phyloP scores from a whole-genome alignment of 2,113 vertebrate species.

The Nicator chloris region DNA sequence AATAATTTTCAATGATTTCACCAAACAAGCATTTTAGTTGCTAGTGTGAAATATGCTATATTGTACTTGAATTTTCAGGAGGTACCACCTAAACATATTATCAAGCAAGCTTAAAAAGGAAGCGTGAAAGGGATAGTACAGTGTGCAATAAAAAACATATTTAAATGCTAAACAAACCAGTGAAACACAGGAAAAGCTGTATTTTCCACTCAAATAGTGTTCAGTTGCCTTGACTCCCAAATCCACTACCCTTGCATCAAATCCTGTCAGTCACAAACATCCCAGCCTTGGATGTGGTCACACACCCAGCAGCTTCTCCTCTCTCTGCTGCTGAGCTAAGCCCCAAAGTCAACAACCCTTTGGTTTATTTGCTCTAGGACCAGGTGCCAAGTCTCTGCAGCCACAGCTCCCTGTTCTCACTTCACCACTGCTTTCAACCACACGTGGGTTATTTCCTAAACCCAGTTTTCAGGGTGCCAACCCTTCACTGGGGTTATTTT shows the following conservation, averaged over 20 bases:
- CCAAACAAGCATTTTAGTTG: not conserved
- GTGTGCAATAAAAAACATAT: not conserved
- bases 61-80: not conserved
- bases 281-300: not conserved
- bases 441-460: rapidly evolving
- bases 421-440: not conserved
- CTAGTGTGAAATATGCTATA: not conserved
- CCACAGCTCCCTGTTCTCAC: not conserved
- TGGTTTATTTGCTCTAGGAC: not conserved
- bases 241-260: not conserved
- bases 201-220: not conserved
- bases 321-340: not conserved
- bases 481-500: not conserved
- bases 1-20: not conserved
- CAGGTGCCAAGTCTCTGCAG: not conserved
- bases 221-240: not conserved
- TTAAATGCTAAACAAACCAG: not conserved
- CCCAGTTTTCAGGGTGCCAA: not conserved
- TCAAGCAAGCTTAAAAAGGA: not conserved
- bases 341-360: not conserved
- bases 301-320: not conserved
- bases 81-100: not conserved
- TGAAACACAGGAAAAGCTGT: not conserved
- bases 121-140: rapidly evolving
- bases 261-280: not conserved